These are phyloP conservation scores for Cordilura impudica DNA, from an alignment of 2,888 invertebrate species.

Conservation along the genomic window DNA sequence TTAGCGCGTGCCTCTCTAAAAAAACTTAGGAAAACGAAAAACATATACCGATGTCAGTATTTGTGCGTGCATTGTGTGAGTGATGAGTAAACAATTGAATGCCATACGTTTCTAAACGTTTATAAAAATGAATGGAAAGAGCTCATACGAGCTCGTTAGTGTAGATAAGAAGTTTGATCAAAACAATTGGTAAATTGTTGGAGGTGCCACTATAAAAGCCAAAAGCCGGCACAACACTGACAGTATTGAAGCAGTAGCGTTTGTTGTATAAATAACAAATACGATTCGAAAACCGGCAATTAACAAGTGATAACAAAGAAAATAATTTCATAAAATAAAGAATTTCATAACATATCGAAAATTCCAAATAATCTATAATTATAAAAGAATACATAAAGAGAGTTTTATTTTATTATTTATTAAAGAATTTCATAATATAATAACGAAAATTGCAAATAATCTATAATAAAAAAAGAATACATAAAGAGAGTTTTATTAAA, in stretches of 20 bases:
- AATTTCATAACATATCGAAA: conserved; percentile 8
- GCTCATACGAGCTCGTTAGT: not conserved
- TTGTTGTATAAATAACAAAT: not conserved
- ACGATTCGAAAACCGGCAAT: too few species aligned
- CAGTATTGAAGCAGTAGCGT: not conserved
- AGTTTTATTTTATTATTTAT: too few species aligned
- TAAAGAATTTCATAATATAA: conserved; percentile 12
- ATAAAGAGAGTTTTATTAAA: not conserved
- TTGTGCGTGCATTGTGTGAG: not conserved
- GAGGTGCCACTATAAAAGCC: conserved; percentile 11
- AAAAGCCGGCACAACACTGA: conserved; percentile 24
- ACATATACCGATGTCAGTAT: not conserved
- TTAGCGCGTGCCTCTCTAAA: not conserved
- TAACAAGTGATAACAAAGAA: not conserved
- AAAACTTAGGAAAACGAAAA: conserved; percentile 4
- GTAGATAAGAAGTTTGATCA: not conserved
- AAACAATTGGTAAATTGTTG: not conserved
- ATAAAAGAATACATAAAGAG: not conserved
- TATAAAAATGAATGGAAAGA: not conserved
- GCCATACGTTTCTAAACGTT: conserved; percentile 27
- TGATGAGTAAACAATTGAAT: not conserved
- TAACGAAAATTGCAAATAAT: too few species aligned
- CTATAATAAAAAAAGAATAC: not conserved
- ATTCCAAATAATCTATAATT: not conserved
- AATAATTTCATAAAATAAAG: conserved; percentile 19